A percentile compares a stretch with the other conserved stretches of the same genome.
Evolutionary conservation across 1,140 invertebrate species (phyloP).

Genomic region (Limonius californicus): DNA sequence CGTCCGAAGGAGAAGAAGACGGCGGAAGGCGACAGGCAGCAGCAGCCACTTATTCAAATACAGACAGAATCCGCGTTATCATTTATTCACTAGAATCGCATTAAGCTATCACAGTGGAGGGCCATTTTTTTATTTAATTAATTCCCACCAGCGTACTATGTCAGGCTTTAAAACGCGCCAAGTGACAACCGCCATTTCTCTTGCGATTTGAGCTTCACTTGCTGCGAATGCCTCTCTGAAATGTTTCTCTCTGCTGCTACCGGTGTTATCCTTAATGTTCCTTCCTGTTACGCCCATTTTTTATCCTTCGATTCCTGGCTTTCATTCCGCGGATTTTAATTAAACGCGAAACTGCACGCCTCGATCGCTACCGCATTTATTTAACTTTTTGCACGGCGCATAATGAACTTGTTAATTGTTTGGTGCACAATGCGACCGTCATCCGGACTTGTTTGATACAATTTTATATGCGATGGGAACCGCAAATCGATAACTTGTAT

Average conservation of each 20-base stretch:
- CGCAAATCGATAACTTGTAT: too few relatives aligned
- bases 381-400: too few relatives aligned
- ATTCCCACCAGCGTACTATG: conserved; percentile 42
- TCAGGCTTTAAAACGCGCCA: conserved; percentile 42
- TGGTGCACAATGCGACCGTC: too few relatives aligned
- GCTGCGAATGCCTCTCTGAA: conserved; percentile 4
- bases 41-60: conserved; percentile 29
- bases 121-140: conserved; percentile 44
- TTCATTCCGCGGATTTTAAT: too few relatives aligned
- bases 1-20: neutral
- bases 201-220: conserved; percentile 32
- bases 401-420: too few relatives aligned
- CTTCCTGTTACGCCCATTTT: too few relatives aligned
- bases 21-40: conserved; percentile 1
- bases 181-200: conserved; percentile 42
- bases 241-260: neutral
- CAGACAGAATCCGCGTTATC: conserved; percentile 30
- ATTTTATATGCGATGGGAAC: too few relatives aligned
- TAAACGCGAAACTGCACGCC: too few relatives aligned
- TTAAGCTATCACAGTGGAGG: conserved; percentile 38
- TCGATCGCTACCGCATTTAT: too few relatives aligned
- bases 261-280: too few relatives aligned
- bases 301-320: too few relatives aligned
- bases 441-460: too few relatives aligned
- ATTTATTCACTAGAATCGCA: conserved; percentile 40